Evolutionary conservation across 1,140 invertebrate species (phyloP), one percentile per base, ranked within the genome.

Genomic region (Drosophila watanabei): DNA sequence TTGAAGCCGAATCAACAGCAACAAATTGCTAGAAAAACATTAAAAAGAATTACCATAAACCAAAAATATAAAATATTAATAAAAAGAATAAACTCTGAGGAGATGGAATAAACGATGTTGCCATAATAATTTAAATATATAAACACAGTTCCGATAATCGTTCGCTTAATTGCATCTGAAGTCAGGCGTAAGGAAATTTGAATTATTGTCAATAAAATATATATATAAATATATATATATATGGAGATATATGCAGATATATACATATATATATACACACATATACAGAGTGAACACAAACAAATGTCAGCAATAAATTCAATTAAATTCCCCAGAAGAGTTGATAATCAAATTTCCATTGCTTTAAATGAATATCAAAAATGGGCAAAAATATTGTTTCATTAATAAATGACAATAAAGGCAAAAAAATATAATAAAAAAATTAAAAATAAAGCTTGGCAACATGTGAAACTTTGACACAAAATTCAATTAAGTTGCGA

Each of bases 131-230:
- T 63, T 58, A 33, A 52, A 10, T 51, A 24, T 11, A 56, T 56
- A 56, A 56, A 28, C 35, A 56, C n/a, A 39, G 10, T 20, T 11
- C 28, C 75, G 41, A 63, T 64, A 61, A 62, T 51, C 39, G 51
- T 33, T 46, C 56, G 80, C 70, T 88, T 89, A 88, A 88, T 88
- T 85, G 85, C 78, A 81, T 77, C 80, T 79, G 68, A 81, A 88
- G 78, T 85, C 84, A 68, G 56, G 81, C 65, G 82, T 49, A 79
- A 86, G 70, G 46, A 70, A 83, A 70, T 78, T 85, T 75, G 75
- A 86, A 79, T 79, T 82, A 79, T 75, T 57, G 45, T 57, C 45
- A 62, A 68, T 41, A 52, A 72, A 37, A 32, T 10, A 14, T 4
- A 16, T 5, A 45, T 10, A 45, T 35, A 35, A 24, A 18, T 35